Conservation (phyloP, 2,888 invertebrate genomes). For the Stictocephala bisonia region DNA sequence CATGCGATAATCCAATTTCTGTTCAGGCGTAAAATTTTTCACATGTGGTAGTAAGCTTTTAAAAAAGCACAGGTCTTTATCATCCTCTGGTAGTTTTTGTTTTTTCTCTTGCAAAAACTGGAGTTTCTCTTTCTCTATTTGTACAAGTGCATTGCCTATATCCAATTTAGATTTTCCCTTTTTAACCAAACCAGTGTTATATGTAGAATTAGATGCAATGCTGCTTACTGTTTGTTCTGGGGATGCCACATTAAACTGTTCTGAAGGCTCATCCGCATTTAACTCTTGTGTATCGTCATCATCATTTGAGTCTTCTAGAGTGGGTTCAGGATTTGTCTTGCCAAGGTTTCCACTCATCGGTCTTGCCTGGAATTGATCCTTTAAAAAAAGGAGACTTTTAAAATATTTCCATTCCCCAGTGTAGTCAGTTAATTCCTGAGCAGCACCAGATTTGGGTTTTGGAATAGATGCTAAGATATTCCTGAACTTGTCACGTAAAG, state of each 20-base stretch:
- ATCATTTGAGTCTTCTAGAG: slow-evolving; percentile 17
- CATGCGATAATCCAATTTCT: slow-evolving; percentile 10
- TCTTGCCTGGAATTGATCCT: slow-evolving; percentile 27
- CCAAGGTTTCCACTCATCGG: slow-evolving; percentile 23
- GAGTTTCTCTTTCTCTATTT: slow-evolving; percentile 10
- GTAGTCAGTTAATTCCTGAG: slow-evolving; percentile 18
- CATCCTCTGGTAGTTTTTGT: slow-evolving; percentile 18
- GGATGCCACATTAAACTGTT: slow-evolving; percentile 10
- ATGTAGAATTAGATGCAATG: slow-evolving; percentile 8
- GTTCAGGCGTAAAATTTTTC: slow-evolving; percentile 6
- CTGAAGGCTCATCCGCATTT: slow-evolving; percentile 7
- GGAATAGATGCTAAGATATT: slow-evolving; percentile 28
- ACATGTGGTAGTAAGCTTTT: slow-evolving; percentile 26
- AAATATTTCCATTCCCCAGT: slow-evolving; percentile 35
- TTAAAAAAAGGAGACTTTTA: slow-evolving; percentile 36
- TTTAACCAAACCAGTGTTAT: slow-evolving; percentile 7
- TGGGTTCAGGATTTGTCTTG: slow-evolving; percentile 25
- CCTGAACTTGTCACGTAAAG: slow-evolving; percentile 30
- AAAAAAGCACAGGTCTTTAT: slow-evolving; percentile 31
- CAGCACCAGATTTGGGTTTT: slow-evolving; percentile 37
- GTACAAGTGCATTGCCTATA: slow-evolving; percentile 6
- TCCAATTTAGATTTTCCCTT: slow-evolving; percentile 8
- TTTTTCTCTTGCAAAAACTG: slow-evolving; percentile 7
- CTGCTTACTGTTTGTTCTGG: slow-evolving; percentile 3
- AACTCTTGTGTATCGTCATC: slow-evolving; percentile 2